A percentile compares a stretch with the other conserved stretches of the same genome.
Evolutionary conservation across 2,888 invertebrate species (phyloP).

Genomic region (Bruchidius siliquastri): DNA sequence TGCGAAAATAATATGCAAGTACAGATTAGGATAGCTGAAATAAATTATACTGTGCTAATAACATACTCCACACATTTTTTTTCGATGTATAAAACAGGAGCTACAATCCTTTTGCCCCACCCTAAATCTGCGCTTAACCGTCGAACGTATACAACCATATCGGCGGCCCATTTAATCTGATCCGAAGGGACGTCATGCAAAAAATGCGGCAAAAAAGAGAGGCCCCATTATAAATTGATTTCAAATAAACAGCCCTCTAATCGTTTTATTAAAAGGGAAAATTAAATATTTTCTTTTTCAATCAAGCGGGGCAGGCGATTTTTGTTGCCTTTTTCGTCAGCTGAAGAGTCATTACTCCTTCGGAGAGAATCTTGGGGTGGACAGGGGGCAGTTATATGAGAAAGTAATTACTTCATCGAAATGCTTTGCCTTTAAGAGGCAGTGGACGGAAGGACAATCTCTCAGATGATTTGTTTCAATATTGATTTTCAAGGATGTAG

Average conservation of each 20-base stretch:
- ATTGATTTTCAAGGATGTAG: background rate
- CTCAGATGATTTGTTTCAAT: background rate
- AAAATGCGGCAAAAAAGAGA: slow-evolving; percentile 25
- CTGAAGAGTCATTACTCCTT: background rate
- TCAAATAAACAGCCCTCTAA: slow-evolving; percentile 31
- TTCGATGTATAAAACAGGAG: too few relatives aligned
- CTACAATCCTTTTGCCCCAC: background rate
- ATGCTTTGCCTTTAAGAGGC: background rate
- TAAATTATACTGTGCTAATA: too few relatives aligned
- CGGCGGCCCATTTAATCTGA: slow-evolving; percentile 19
- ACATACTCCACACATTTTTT: too few relatives aligned
- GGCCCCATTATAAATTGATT: slow-evolving; percentile 28
- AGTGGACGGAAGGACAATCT: background rate
- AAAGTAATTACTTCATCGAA: background rate
- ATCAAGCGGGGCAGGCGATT: slow-evolving; percentile 20
- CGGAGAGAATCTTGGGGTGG: background rate
- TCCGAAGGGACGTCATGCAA: slow-evolving; percentile 24
- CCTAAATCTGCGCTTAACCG: slow-evolving; percentile 10
- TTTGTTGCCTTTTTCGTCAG: slow-evolving; percentile 6
- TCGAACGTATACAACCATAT: slow-evolving; percentile 12
- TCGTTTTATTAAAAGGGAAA: slow-evolving; percentile 32
- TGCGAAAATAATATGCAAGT: too few relatives aligned
- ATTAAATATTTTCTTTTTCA: slow-evolving; percentile 33
- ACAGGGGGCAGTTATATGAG: background rate
- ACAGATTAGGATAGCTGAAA: too few relatives aligned